Base-by-base conservation (phyloP, 2,888 invertebrate genomes). In the Hirtodrosophila cameraria region DNA sequence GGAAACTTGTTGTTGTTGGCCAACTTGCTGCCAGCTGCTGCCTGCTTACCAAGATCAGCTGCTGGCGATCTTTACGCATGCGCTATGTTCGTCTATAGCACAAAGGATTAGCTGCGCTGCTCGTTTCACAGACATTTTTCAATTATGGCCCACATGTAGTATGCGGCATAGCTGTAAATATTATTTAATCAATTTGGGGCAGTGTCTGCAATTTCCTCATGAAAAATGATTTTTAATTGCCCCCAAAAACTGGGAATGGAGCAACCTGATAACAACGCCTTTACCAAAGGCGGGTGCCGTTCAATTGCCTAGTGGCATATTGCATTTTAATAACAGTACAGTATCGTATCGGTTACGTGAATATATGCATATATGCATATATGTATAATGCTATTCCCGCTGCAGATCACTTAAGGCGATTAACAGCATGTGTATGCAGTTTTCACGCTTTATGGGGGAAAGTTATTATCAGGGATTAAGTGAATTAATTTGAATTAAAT, bases 191-290 rank as follows among this genome's bases (percentile, higher is more conserved):
- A 69, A 79, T 61, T 67, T 49, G 63, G 59, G 61, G 57, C 49
- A 50, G 39, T 52, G 42, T 11, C 61, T 13, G 61, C 57, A 38
- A 72, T 80, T 85, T 80, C 79, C 86, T 78, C 58, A 67, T 76
- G 71, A 73, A 81, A 79, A 81, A 86, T 76, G 77, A 50, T 71
- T 81, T 81, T 81, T 81, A 81, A 83, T 86, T 81, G 86, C 74
- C 38, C 38, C 41, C 31, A 41, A 58, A 61, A 54, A 20, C n/a
- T 13, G 39, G 8, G 27, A 36, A 25, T 70, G 60, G 35, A 42
- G 39, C 61, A 46, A 59, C 41, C 50, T 63, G 76, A 78, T 78
- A 82, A 77, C 62, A 81, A 73, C 72, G 25, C 20, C 15, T 30
- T 39, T 13, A 49, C 55, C 35, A n/a, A n/a, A n/a, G 50, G 55